Base-by-base conservation (phyloP, 2,888 invertebrate species). In the Leptinotarsa haldemani region DNA sequence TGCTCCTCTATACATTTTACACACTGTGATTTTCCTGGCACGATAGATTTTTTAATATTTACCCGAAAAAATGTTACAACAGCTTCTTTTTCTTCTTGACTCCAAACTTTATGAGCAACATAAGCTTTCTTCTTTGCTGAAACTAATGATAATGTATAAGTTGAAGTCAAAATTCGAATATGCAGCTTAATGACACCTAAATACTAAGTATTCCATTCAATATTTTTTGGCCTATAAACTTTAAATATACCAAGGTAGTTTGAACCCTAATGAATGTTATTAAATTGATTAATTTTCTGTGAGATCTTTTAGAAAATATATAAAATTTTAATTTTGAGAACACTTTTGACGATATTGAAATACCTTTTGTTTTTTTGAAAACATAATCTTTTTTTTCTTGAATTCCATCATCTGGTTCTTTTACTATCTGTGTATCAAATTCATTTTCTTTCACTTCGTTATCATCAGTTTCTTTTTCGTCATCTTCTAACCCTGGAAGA, bases 31-130 rank as follows among this genome's bases (percentile, higher is more conserved):
- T 66, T 61, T 13, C 53, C 20, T 16, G 71, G 71, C 18, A 67
- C 52, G 30, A 61, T 71, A 20, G 18, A 20, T 25, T 63, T 65
- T 47, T 71, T 71, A 40, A 67, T 61, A 50, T 71, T 66, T 0
- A 52, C 4, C 48, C 20, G 61, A 47, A 71, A 67, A 71, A 66
- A 71, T 20, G 46, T 16, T 46, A 65, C 13, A 20, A 71, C 71
- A 22, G 63, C 71, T 61, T 48, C 56, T 47, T 61, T 50, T 50
- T 71, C 67, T 47, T 53, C 40, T 46, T 50, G 22, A n/a, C 47
- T 46, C 56, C 65, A 47, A 30, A 22, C 18, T 40, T 13, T 50
- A 50, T 50, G 50, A 50, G 50, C 16, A n/a, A n/a, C 50, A 15
- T 15, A 3, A 50, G 50, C 15, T 48, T 48, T 50, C 16, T 50